Percentiles rank a stretch among this genome's conserved stretches.
Conservation (phyloP, 2,888 invertebrate genomes). For the Melieria picta region DNA sequence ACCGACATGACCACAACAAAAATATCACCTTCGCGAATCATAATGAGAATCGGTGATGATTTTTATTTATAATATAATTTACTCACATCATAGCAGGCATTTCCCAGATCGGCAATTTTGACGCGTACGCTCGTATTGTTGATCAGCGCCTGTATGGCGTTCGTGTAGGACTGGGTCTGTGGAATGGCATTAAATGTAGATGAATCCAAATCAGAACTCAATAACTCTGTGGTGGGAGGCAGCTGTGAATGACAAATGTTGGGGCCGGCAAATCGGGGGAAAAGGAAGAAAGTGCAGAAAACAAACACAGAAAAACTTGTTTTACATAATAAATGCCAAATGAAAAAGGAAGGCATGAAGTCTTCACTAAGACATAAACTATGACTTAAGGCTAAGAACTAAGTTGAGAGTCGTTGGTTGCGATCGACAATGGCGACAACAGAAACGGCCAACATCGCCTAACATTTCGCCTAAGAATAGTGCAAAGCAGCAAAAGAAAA, state of each 20-base stretch:
- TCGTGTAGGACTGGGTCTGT: conserved; percentile 63
- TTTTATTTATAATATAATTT: no score
- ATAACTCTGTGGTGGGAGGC: no score
- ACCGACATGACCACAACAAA: no score
- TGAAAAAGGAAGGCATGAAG: neutral
- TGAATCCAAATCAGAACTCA: conserved; percentile 47
- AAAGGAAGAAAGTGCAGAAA: conserved; percentile 43
- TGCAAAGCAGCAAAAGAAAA: no score
- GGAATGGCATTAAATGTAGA: conserved; percentile 59
- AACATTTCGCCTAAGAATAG: no score
- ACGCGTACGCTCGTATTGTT: conserved; percentile 72
- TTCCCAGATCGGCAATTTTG: conserved; percentile 87
- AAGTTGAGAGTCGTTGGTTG: no score
- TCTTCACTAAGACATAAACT: no score
- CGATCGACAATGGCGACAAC: no score
- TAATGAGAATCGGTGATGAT: no score
- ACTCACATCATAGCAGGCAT: conserved; percentile 81
- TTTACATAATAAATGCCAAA: conserved; percentile 2
- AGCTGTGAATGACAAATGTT: conserved; percentile 27
- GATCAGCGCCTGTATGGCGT: conserved; percentile 65
- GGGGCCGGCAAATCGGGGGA: conserved; percentile 41
- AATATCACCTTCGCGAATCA: no score
- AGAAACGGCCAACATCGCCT: no score
- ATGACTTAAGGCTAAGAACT: no score
- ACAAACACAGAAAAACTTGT: conserved; percentile 32